Percentiles rank a stretch among this genome's conserved stretches.
Evolutionary conservation across 2,797 vertebrate genomes (phyloP).

Genomic region (Chrysocyon brachyurus): DNA sequence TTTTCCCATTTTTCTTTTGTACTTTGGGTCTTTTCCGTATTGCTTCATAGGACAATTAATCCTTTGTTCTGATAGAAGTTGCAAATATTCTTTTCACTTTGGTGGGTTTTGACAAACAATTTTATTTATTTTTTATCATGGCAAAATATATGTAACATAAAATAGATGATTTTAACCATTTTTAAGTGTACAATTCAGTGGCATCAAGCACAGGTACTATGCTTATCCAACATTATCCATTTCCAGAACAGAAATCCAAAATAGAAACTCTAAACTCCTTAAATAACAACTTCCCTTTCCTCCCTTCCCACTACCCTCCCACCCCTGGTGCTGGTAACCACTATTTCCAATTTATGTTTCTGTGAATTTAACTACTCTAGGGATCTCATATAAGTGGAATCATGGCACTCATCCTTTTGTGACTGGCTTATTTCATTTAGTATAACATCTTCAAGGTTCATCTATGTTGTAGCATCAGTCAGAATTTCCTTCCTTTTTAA

Average conservation of each 20-base stretch:
- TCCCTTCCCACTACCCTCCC: not conserved
- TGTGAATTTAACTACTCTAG: not conserved
- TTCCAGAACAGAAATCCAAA: not conserved
- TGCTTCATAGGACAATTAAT: not conserved
- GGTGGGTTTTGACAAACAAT: constrained; percentile 31
- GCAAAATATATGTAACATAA: not conserved
- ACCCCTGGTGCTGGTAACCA: not conserved
- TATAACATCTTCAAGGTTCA: not conserved
- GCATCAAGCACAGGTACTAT: not conserved
- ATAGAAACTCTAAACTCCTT: not conserved
- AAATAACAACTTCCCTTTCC: not conserved
- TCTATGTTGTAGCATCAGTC: not conserved
- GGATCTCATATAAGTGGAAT: not conserved
- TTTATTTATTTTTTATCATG: not conserved
- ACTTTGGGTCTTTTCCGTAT: not conserved
- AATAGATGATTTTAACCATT: not conserved
- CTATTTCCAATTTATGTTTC: not conserved
- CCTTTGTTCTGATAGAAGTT: not conserved
- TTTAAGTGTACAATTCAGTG: not conserved
- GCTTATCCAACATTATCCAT: not conserved
- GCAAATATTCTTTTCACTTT: constrained; percentile 14
- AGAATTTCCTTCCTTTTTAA: constrained; percentile 43
- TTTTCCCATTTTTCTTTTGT: not conserved
- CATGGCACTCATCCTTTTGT: not conserved
- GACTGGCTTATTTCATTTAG: not conserved